A percentile compares a stretch with the other conserved stretches of the same genome.
phyloP scores from a whole-genome alignment of 2,797 vertebrate species.

The Stomatorhinus walkeri region DNA sequence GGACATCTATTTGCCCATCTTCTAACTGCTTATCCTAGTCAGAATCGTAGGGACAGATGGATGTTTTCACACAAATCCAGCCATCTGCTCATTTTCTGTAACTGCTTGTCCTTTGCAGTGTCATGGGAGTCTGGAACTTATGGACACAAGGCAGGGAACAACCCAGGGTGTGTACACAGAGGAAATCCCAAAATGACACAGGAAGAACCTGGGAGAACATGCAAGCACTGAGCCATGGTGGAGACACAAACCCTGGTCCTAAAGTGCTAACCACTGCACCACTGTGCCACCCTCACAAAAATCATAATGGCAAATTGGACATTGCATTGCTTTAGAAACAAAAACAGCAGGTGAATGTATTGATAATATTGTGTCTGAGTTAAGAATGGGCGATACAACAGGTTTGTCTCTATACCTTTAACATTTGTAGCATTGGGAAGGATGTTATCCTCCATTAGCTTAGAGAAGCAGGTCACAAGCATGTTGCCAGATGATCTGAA shows the following conservation, averaged over 20 bases:
- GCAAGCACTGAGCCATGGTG: background rate
- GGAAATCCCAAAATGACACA: background rate
- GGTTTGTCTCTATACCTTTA: slow-evolving; percentile 61
- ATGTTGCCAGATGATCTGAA: slow-evolving; percentile 56
- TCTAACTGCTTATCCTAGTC: background rate
- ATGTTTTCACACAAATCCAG: background rate
- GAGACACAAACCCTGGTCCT: background rate
- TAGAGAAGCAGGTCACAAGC: slow-evolving; percentile 68
- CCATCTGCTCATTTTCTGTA: background rate
- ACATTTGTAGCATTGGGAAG: slow-evolving; percentile 65
- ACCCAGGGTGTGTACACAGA: background rate
- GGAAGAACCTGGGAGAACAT: background rate
- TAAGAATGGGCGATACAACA: background rate
- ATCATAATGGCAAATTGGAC: background rate
- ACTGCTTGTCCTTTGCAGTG: background rate
- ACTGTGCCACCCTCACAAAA: background rate
- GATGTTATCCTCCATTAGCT: slow-evolving; percentile 71
- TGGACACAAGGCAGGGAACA: background rate
- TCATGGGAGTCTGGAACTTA: background rate
- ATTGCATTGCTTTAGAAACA: background rate
- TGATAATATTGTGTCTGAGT: background rate
- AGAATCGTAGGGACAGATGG: background rate
- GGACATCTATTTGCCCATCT: background rate
- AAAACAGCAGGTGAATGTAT: background rate
- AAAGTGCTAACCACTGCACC: background rate